Base-by-base conservation (phyloP, 2,888 invertebrate species). In the Timema podura region DNA sequence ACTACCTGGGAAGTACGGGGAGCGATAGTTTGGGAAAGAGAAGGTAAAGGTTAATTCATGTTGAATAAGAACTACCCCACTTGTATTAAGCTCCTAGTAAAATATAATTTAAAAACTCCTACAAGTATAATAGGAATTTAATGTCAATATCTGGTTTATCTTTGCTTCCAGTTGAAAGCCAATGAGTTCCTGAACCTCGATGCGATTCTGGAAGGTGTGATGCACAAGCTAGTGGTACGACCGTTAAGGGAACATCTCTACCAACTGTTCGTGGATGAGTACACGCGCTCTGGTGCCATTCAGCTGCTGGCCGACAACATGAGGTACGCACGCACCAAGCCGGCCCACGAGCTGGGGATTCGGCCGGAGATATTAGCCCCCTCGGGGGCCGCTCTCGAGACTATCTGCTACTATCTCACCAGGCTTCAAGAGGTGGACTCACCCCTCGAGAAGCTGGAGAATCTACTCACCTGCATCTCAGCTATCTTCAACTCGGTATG, bases 151-250 rank as follows among this genome's bases (percentile, higher is more conserved):
- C 30, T 46, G 8, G 5, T 45, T 30, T 16, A 45, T 61, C 11
- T 61, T 70, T 72, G 61, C 66, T 80, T 82, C 5, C 84, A 91
- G 85, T 84, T 98, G 70, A 93, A 92, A 79, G 85, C 92, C 5
- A 93, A 93, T 73, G 96, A 97, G 81, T 96, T 97, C 80, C 86
- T 98, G 77, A 98, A 98, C 83, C 85, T 98, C 80, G 98, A 98
- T 80, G 92, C 96, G 69, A 96, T 98, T 76, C 83, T 98, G 76
- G 98, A 98, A 82, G 92, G 92, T 72, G 95, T 97, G 73, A 91
- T 98, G 86, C 96, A 96, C 82, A 89, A 93, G 75, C 84, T 97
- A 76, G 93, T 98, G 46, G 92, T 98, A 49, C 84, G 90, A 68
- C 96, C 96, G 8, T 82, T 96, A 74, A 89, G 94, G 73, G 89